A percentile compares a stretch with the other conserved stretches of the same genome.
These are phyloP conservation scores for Lottia gigantea DNA, from an alignment of 2,888 invertebrate genomes.

Conservation along the genomic window DNA sequence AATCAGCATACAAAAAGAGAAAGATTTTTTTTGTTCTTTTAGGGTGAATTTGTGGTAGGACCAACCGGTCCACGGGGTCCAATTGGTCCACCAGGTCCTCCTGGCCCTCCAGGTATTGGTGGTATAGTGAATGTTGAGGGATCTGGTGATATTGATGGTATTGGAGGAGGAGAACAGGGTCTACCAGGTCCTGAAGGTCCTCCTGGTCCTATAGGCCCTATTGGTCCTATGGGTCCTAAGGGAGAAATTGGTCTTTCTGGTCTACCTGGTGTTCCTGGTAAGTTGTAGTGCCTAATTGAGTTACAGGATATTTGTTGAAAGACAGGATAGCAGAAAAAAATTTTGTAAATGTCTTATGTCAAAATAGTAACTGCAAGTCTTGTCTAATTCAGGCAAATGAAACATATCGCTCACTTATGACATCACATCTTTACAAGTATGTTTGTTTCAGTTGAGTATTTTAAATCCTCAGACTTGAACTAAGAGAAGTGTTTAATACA, in stretches of 20 bases:
- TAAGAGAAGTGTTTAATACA: too few species aligned
- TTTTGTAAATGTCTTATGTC: too few species aligned
- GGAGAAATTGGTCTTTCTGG: conserved; percentile 15
- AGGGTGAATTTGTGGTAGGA: conserved; percentile 32
- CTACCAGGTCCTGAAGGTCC: conserved; percentile 33
- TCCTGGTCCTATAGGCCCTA: conserved; percentile 39
- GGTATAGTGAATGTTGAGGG: conserved; percentile 17
- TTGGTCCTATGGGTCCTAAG: conserved; percentile 23
- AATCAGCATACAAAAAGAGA: background rate
- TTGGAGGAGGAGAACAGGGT: conserved; percentile 21
- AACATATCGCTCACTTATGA: too few species aligned
- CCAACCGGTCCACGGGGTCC: conserved; percentile 35
- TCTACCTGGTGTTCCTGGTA: conserved; percentile 12
- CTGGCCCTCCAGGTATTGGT: conserved; percentile 28
- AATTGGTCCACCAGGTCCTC: conserved; percentile 33
- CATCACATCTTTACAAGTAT: too few species aligned
- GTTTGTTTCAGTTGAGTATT: too few species aligned
- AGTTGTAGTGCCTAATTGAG: too few species aligned
- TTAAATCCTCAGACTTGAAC: too few species aligned
- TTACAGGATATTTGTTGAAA: too few species aligned
- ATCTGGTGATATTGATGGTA: conserved; percentile 21
- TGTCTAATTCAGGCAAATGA: too few species aligned
- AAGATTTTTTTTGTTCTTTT: conserved; percentile 14
- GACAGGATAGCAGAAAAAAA: too few species aligned
- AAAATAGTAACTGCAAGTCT: too few species aligned